Percentiles rank a stretch among this genome's conserved stretches.
These are phyloP conservation scores for Leptatherina wallacei DNA, from an alignment of 2,797 vertebrate genomes.

Conservation along the genomic window DNA sequence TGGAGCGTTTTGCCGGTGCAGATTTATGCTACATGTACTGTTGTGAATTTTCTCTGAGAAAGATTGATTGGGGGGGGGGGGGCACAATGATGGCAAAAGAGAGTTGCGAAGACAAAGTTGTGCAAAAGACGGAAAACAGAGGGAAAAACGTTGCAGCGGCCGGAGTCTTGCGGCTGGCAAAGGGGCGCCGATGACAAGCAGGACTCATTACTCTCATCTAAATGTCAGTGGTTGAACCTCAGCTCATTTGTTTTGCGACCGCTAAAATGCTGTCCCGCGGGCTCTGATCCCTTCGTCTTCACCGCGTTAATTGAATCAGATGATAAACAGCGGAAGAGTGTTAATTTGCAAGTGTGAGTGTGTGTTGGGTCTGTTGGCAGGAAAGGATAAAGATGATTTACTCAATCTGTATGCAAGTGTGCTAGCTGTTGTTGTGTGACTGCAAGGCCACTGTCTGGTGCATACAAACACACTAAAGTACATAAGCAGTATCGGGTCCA, in stretches of 20 bases:
- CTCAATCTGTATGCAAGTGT: constrained; percentile 31
- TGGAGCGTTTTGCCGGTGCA: constrained; percentile 12
- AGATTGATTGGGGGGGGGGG: constrained; percentile 8
- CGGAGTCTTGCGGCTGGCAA: constrained; percentile 24
- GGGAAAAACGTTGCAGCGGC: constrained; percentile 10
- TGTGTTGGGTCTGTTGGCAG: constrained; percentile 37
- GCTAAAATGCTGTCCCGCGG: constrained; percentile 57
- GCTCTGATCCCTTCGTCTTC: constrained; percentile 55
- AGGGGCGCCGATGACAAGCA: constrained; percentile 56
- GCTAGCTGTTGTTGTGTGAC: constrained; percentile 22
- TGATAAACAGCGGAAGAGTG: constrained; percentile 69
- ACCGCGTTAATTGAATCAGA: constrained; percentile 71
- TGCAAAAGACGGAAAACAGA: neutral
- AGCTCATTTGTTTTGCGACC: constrained; percentile 72
- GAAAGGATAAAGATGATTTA: constrained; percentile 58
- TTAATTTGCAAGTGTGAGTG: constrained; percentile 59
- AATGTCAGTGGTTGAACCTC: constrained; percentile 74
- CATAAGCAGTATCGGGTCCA: constrained; percentile 5
- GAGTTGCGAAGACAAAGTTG: constrained; percentile 27
- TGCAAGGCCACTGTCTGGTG: neutral
- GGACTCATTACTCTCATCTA: constrained; percentile 78
- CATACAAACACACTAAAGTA: neutral
- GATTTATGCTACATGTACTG: constrained; percentile 32
- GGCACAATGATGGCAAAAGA: constrained; percentile 13
- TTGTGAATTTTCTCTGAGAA: constrained; percentile 16